These are phyloP conservation scores for Hesperophylax magnus DNA, from an alignment of 1,140 invertebrate genomes.

Conservation along the genomic window DNA sequence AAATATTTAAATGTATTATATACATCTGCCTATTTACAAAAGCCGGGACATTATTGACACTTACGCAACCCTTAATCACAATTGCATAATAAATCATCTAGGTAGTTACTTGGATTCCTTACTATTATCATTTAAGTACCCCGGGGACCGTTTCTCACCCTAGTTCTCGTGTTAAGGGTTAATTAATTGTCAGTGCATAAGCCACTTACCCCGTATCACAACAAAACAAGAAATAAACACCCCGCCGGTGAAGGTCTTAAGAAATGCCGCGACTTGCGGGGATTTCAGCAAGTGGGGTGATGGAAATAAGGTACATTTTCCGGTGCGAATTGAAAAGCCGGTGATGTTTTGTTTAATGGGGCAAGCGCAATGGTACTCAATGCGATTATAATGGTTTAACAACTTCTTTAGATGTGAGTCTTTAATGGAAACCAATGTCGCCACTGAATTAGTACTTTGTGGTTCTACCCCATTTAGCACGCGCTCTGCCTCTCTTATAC, in stretches of 20 bases:
- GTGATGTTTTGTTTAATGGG: background rate
- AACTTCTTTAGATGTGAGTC: conserved; percentile 24
- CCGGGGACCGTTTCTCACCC: conserved; percentile 41
- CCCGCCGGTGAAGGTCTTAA: conserved; percentile 29
- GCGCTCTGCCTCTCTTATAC: no score
- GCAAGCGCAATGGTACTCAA: background rate
- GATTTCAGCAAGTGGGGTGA: background rate
- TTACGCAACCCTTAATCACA: no score
- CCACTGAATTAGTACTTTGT: no score
- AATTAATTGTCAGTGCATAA: conserved; percentile 57
- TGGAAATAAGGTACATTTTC: background rate
- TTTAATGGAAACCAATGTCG: no score
- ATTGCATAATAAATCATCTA: conserved; percentile 21
- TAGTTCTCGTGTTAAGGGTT: conserved; percentile 49
- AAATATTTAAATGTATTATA: no score
- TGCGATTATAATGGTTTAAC: conserved; percentile 38
- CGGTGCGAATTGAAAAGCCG: background rate
- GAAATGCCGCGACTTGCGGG: background rate
- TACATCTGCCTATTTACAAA: no score
- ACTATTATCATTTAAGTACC: conserved; percentile 17
- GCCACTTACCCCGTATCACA: conserved; percentile 57
- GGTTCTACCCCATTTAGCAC: no score
- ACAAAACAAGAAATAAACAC: conserved; percentile 51
- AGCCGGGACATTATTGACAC: no score
- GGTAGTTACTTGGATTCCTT: background rate